Base-by-base conservation (phyloP, 2,888 invertebrate species). In the Hydraecia micacea region DNA sequence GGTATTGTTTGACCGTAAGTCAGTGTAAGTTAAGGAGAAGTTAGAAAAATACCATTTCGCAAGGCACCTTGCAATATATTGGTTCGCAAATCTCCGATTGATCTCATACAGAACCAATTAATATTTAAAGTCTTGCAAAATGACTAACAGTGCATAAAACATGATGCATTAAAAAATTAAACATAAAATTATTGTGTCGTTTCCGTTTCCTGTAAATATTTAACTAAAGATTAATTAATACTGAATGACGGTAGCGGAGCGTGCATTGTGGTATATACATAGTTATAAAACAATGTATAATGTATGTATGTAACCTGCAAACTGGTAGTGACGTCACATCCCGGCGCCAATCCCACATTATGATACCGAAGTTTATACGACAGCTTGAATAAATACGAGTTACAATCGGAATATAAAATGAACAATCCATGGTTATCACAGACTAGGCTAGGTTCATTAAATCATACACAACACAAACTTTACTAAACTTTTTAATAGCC, bases 181-280 rank as follows among this genome's bases (percentile, higher is more conserved):
- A 70, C 36, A 66, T 8, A 46, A 21, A 70, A 32, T 28, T 28
- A 36, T 63, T 28, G 28, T 52, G 25, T 60, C 39, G 55, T 28
- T 68, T 62, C 55, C 36, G 25, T 36, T 8, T 71, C 39, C 73
- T 42, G 70, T 74, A 63, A 79, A 83, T 83, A 75, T 79, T 84
- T 73, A 73, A 80, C 73, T 28, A 75, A 80, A 84, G 73, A 75
- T 79, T 52, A 83, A 83, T 83, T 49, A 84, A 83, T 69, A 66
- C 63, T 55, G 79, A 79, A 73, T 83, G 65, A 39, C 5, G 39
- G 46, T 58, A 83, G 52, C 66, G 32, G 32, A 36, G 73, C 78
- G 49, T 84, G 63, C 58, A 67, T 36, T 75, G 52, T 75, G 74
- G 69, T 42, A 21, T 42, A 21, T 63, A 75, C 58, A 74, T 46